Base-by-base conservation (phyloP, 1,140 invertebrate species). In the Drosophila mayri region DNA sequence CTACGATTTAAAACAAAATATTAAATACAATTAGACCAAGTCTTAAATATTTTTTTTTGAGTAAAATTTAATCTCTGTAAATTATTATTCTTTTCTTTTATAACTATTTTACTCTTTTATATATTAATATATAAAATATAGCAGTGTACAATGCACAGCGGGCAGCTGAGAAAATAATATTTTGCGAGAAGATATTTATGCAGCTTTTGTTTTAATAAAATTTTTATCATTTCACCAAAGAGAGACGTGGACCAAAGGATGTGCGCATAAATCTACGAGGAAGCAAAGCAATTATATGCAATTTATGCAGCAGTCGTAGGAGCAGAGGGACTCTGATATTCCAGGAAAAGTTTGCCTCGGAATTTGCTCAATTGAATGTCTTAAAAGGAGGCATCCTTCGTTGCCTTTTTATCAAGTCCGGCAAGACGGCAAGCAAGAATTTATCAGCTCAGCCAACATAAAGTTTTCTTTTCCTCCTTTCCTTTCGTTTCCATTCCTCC, bases 141-240 rank as follows among this genome's bases (percentile, higher is more conserved):
- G 22, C 28, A 35, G 61, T 70, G 66, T 62, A 72, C 38, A 66
- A 50, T 68, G 50, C 76, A 79, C 67, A 83, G 75, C 70, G 59
- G 82, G 82, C 68, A 79, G 78, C 77, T 81, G 78, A 52, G 61
- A 44, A 66, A 83, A 72, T 37, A 72, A 14, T 38, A 49, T 72
- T 72, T 59, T 46, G 61, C 30, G 25, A 7, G 35, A 57, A 76
- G 64, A 67, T 88, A 87, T 87, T 84, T 84, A 84, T 87, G 84
- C 84, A 71, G 84, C 85, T 88, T 88, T 87, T 87, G 84, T 87
- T 88, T 87, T 87, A 87, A 87, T 87, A 87, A 87, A 84, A 87
- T 66, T 88, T 88, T 87, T 87, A 87, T 87, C 84, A 87, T 87
- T 88, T 86, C 84, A 65, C 72, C 63, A 75, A 22, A 61, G 47